phyloP scores from a whole-genome alignment of 92 coral and sea anemone genomes.

The Micromussa lordhowensis region DNA sequence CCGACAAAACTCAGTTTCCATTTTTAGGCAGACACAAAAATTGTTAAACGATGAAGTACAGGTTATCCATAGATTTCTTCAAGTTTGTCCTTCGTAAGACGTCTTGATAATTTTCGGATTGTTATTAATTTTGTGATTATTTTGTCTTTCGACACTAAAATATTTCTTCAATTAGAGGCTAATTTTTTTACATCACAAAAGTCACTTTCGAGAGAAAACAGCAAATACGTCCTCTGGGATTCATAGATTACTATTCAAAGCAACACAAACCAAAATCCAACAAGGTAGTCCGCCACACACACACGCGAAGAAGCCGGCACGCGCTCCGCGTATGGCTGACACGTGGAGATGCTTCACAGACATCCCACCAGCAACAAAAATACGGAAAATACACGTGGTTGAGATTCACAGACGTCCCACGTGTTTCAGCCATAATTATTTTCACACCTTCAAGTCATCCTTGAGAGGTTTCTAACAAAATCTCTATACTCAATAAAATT shows the following conservation, averaged over 20 bases:
- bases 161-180: too few species aligned
- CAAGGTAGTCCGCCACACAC: neutral
- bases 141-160: too few species aligned
- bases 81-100: too few species aligned
- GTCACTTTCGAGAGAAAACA: neutral
- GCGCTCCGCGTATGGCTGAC: neutral
- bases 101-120: too few species aligned
- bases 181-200: too few species aligned
- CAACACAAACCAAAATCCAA: neutral
- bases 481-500: neutral
- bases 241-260: neutral
- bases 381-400: neutral
- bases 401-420: neutral
- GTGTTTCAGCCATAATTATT: neutral
- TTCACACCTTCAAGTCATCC: too few species aligned
- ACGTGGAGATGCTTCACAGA: slow-evolving; percentile 17
- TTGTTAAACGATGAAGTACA: neutral
- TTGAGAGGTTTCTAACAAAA: too few species aligned
- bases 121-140: too few species aligned
- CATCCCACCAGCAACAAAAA: slow-evolving; percentile 10
- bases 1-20: neutral
- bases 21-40: neutral
- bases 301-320: neutral
- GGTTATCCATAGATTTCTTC: too few species aligned
- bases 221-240: neutral